These are phyloP conservation scores for Baryphthengus martii DNA, from an alignment of 2,113 vertebrate genomes.

Conservation along the genomic window DNA sequence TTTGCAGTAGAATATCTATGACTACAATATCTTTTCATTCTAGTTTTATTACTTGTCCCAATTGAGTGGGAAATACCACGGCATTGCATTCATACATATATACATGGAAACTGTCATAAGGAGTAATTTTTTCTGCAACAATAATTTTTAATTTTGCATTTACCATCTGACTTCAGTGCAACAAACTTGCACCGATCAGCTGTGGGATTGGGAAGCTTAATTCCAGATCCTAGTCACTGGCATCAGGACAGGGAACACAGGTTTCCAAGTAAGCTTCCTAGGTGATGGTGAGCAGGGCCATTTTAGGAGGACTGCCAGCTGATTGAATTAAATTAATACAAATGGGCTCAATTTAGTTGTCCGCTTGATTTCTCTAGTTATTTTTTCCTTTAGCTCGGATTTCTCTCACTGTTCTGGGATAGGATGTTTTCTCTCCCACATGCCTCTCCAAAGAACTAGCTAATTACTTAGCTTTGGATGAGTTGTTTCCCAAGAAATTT, in stretches of 20 bases:
- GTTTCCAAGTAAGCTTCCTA: neutral
- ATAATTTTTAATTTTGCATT: neutral
- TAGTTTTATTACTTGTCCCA: neutral
- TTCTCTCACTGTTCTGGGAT: neutral
- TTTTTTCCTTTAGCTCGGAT: neutral
- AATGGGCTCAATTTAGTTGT: neutral
- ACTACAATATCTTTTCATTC: neutral
- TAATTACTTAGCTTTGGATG: neutral
- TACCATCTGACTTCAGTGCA: neutral
- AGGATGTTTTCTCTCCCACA: neutral
- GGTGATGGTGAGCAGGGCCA: neutral
- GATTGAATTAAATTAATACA: neutral
- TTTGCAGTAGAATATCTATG: neutral
- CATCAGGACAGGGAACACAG: neutral
- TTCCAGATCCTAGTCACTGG: neutral
- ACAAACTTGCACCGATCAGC: neutral
- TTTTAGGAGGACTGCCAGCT: neutral
- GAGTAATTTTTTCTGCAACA: neutral
- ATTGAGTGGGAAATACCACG: neutral
- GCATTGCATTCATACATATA: accelerated
- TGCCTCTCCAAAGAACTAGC: neutral
- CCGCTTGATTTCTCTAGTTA: neutral
- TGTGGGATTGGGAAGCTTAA: neutral
- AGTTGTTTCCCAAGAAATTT: neutral
- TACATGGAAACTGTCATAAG: accelerated